phyloP scores from a whole-genome alignment of 2,113 vertebrate genomes.

The Progne subis region DNA sequence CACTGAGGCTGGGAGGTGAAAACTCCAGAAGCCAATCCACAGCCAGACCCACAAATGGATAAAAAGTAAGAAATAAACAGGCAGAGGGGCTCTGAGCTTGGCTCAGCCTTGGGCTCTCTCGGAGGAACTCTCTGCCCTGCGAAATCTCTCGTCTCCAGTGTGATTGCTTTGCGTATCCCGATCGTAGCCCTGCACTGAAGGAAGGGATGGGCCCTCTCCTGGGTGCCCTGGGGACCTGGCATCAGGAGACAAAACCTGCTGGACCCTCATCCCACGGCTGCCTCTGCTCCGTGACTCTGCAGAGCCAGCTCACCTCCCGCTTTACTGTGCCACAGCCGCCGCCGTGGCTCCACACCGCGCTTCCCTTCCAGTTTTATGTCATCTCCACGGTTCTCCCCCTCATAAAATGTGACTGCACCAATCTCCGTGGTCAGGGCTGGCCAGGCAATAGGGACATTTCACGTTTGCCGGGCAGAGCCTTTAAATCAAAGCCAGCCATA shows the following conservation, averaged over 20 bases:
- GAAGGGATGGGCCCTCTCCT: neutral
- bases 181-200: neutral
- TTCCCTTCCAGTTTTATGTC: neutral
- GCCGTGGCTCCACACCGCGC: neutral
- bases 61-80: too few species aligned
- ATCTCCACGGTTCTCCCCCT: neutral
- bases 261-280: neutral
- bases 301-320: neutral
- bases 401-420: constrained; percentile 37
- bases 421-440: neutral
- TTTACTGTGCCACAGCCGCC: neutral
- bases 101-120: too few species aligned
- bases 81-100: too few species aligned
- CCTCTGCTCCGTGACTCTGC: neutral
- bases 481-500: neutral
- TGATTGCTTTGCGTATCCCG: too few species aligned
- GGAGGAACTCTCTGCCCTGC: too few species aligned
- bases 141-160: too few species aligned
- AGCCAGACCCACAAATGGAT: too few species aligned
- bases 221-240: neutral
- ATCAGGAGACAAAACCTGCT: neutral
- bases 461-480: neutral
- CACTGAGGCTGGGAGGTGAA: too few species aligned
- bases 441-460: neutral
- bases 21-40: too few species aligned